Base-by-base conservation (phyloP, 2,113 vertebrate genomes). In the Xenus cinereus region DNA sequence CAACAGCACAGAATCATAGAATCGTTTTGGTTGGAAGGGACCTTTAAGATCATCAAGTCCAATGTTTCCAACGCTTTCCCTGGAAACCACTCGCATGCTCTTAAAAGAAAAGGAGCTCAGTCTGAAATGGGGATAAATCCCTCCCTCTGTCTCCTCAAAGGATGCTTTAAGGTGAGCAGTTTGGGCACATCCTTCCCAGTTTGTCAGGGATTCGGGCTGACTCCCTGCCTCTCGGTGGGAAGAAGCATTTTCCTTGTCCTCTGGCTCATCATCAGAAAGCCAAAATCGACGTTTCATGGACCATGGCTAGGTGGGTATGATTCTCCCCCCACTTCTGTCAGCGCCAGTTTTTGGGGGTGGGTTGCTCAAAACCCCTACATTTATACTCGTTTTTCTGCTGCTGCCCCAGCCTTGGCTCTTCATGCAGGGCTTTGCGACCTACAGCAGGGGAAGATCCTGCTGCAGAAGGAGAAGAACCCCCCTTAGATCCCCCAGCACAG, bases 161-260 rank as follows among this genome's bases (percentile, higher is more conserved):
- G 9, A 3, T 13, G 71, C 6, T 51, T 23, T 48, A 32, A 20
- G 0, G 0, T 3, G 30, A 23, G 50, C 3, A 2, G 14, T 35
- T 12, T 23, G 54, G 66, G 10, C 45, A 6, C 1, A 5, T n/a
- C 27, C 27, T 53, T 63, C 32, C 63, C 0, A 0, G 22, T 2
- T 0, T 10, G 7, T 23, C 41, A 48, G 6, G 0, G 35, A 11
- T 71, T 67, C 3, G 2, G 56, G 43, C 17, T n/a, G 39, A 53
- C 32, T 50, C 57, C 30, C 33, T 59, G 56, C 23, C 59, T 84
- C 30, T 51, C 2, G 0, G 35, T 4, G 14, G 14, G 13, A 33
- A 35, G 37, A 85, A 79, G 62, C 13, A 4, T 63, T 90, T 81
- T 54, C 7, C 33, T 41, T 53, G 37, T 33, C 37, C 35, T 45